Evolutionary conservation across 2,888 invertebrate species (phyloP).

Genomic region (Andrena chrysosceles): DNA sequence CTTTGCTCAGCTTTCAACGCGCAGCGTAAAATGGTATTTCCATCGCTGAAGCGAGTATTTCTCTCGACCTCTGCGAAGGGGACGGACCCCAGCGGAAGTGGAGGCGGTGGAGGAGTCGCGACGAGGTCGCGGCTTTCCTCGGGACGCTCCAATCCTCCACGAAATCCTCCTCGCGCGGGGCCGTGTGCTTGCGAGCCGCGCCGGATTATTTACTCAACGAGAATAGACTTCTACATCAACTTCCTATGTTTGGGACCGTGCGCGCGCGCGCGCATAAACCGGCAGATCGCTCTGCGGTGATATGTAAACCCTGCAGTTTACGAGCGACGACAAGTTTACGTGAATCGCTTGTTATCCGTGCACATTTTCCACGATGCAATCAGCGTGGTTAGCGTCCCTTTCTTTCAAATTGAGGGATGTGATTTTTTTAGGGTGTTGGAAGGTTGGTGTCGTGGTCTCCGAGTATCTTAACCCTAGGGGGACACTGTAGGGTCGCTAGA

Average conservation of each 20-base stretch:
- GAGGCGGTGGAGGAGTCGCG: conserved; percentile 3
- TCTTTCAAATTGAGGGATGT: background rate
- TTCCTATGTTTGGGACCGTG: conserved; percentile 80
- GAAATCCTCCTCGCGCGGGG: conserved; percentile 28
- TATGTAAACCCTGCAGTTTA: conserved; percentile 71
- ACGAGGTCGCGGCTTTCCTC: conserved; percentile 19
- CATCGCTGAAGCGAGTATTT: background rate
- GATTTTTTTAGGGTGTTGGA: background rate
- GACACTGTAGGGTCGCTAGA: no score
- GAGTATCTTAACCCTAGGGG: no score
- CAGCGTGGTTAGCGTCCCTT: background rate
- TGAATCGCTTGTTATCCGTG: conserved; percentile 65
- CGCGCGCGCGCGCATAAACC: conserved; percentile 61
- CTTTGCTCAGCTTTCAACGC: no score
- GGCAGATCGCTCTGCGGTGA: conserved; percentile 64
- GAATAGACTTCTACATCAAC: conserved; percentile 83
- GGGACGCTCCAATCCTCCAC: conserved; percentile 2
- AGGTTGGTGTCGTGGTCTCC: no score
- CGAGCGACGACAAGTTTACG: conserved; percentile 74
- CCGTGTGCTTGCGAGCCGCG: conserved; percentile 57
- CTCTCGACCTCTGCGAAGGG: background rate
- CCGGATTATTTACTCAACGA: conserved; percentile 80
- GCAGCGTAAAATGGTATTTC: background rate
- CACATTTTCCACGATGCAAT: conserved; percentile 23
- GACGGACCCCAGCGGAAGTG: background rate